These are phyloP conservation scores for Clamator glandarius DNA, from an alignment of 2,797 vertebrate genomes.

Conservation along the genomic window DNA sequence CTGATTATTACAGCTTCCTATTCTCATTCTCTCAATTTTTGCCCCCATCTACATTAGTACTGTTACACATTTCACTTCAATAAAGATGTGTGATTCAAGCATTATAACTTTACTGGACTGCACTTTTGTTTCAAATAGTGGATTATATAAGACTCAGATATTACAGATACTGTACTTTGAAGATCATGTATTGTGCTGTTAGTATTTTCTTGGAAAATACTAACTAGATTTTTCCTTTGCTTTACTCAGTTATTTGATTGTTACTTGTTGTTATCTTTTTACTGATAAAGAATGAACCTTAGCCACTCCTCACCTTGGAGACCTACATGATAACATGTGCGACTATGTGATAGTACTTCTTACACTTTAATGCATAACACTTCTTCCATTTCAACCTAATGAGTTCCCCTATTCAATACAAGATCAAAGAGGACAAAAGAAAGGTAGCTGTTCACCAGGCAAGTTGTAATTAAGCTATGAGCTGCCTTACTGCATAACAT, in stretches of 20 bases:
- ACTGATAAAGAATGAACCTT: background rate
- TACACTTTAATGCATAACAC: background rate
- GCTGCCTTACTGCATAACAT: background rate
- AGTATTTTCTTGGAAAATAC: background rate
- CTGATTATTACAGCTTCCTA: background rate
- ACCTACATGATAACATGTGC: background rate
- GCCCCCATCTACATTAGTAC: background rate
- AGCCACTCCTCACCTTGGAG: background rate
- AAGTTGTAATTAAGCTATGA: background rate
- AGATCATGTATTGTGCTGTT: background rate
- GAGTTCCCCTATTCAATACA: background rate
- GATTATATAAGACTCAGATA: background rate
- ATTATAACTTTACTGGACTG: background rate
- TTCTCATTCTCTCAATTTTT: background rate
- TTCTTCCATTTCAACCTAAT: background rate
- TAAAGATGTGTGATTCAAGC: background rate
- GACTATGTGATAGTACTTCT: background rate
- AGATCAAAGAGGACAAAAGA: background rate
- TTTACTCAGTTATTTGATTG: background rate
- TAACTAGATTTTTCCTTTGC: background rate
- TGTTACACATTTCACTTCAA: background rate
- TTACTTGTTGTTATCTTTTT: background rate
- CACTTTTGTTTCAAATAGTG: background rate
- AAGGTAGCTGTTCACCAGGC: background rate
- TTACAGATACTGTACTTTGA: background rate